These are phyloP conservation scores for Drosophila fuyamai DNA, from an alignment of 1,140 invertebrate species.

Conservation along the genomic window DNA sequence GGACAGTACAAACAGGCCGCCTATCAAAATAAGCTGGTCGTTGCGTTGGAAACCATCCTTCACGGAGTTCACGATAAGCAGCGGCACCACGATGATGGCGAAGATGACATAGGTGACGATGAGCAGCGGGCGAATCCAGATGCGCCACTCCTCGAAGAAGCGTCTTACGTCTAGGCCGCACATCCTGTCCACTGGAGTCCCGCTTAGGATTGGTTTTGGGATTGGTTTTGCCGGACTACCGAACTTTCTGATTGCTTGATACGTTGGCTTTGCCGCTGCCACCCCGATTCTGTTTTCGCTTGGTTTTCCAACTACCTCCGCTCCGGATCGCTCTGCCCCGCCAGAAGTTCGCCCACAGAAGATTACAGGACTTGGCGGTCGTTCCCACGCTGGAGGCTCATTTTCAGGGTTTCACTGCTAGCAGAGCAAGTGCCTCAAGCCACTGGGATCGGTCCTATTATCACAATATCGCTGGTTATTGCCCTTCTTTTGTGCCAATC, in stretches of 20 bases:
- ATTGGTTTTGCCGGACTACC: background rate
- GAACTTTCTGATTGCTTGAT: constrained; percentile 35
- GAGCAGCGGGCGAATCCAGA: constrained; percentile 94
- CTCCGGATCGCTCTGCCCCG: constrained; percentile 10
- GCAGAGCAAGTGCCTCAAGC: constrained; percentile 8
- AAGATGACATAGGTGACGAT: constrained; percentile 92
- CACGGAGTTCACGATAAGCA: constrained; percentile 91
- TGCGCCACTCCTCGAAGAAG: constrained; percentile 90
- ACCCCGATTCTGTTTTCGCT: constrained; percentile 60
- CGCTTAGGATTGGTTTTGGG: constrained; percentile 9
- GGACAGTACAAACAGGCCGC: constrained; percentile 95
- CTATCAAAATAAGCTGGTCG: constrained; percentile 93
- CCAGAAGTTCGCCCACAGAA: constrained; percentile 2
- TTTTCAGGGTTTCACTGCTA: constrained; percentile 39
- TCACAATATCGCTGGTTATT: constrained; percentile 17
- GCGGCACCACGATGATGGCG: constrained; percentile 92
- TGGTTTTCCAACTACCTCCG: constrained; percentile 8
- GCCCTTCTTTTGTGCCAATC: constrained; percentile 35
- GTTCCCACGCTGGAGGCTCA: constrained; percentile 46
- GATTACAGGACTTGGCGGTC: constrained; percentile 31
- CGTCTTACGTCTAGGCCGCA: constrained; percentile 65
- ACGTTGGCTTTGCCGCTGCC: constrained; percentile 56
- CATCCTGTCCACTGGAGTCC: constrained; percentile 44
- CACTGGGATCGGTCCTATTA: constrained; percentile 5
- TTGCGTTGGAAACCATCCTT: constrained; percentile 89